A percentile compares a stretch with the other conserved stretches of the same genome.
Evolutionary conservation across 2,113 vertebrate species (phyloP).

Genomic region (Antechinus flavipes): DNA sequence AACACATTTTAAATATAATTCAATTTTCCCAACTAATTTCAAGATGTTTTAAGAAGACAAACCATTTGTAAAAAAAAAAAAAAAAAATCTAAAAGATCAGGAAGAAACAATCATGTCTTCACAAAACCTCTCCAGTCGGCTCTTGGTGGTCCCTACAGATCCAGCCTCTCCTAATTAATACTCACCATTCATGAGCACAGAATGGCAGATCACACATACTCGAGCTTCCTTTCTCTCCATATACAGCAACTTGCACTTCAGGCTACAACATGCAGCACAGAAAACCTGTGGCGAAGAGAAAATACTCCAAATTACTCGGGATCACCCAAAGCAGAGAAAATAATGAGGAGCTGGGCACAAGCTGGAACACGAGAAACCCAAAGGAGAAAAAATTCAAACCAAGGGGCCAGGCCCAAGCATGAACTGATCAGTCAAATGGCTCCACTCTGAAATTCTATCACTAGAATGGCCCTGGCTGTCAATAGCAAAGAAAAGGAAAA

Average conservation of each 20-base stretch:
- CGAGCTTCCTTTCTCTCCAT: slow-evolving; percentile 98
- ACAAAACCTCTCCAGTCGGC: slow-evolving; percentile 33
- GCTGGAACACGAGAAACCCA: neutral
- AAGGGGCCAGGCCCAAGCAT: neutral
- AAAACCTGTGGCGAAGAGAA: slow-evolving; percentile 90
- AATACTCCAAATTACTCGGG: slow-evolving; percentile 51
- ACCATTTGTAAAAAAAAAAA: neutral
- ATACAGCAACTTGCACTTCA: slow-evolving; percentile 94
- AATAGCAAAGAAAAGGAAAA: slow-evolving; percentile 46
- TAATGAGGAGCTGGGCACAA: slow-evolving; percentile 19
- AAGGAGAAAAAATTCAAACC: neutral
- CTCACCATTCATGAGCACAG: slow-evolving; percentile 95
- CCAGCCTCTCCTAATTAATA: slow-evolving; percentile 47
- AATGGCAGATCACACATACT: slow-evolving; percentile 97
- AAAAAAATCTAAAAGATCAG: neutral
- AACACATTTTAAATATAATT: slow-evolving; percentile 44
- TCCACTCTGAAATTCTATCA: neutral
- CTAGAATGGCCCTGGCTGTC: slow-evolving; percentile 31
- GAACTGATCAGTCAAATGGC: neutral
- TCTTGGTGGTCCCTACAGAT: slow-evolving; percentile 31
- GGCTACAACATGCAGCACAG: slow-evolving; percentile 95
- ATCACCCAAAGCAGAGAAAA: slow-evolving; percentile 35
- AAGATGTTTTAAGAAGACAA: slow-evolving; percentile 14
- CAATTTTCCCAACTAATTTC: slow-evolving; percentile 58
- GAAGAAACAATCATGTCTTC: slow-evolving; percentile 6